Percentiles rank a stretch among this genome's conserved stretches.
Evolutionary conservation across 2,888 invertebrate genomes (phyloP).

Genomic region (Harmothoe impar): DNA sequence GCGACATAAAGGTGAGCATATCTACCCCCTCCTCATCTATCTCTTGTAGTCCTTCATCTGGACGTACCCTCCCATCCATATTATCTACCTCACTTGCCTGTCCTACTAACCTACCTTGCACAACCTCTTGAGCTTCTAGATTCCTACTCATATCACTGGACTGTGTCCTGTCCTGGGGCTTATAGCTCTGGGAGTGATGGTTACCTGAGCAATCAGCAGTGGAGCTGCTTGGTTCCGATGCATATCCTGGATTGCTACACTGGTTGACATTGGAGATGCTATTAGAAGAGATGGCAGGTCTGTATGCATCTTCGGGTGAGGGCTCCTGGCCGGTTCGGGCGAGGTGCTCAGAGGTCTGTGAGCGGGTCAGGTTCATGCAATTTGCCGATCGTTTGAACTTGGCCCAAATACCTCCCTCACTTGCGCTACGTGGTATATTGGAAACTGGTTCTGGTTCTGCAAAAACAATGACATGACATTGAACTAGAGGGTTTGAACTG

Average conservation of each 20-base stretch:
- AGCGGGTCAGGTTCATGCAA: constrained; percentile 59
- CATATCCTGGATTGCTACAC: neutral
- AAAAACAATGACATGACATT: neutral
- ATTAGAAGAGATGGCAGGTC: neutral
- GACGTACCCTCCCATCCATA: neutral
- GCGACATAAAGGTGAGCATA: constrained; percentile 47
- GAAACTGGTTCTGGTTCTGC: constrained; percentile 16
- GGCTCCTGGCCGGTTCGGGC: constrained; percentile 42
- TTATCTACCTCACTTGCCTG: neutral
- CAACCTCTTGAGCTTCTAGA: too few species aligned
- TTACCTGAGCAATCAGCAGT: neutral
- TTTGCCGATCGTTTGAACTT: constrained; percentile 58
- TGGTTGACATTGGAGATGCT: constrained; percentile 18
- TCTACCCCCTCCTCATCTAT: constrained; percentile 48
- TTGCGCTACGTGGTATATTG: constrained; percentile 56
- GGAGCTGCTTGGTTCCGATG: neutral
- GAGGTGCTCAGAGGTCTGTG: constrained; percentile 60
- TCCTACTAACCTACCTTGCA: neutral
- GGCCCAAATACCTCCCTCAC: constrained; percentile 62
- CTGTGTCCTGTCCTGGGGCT: neutral
- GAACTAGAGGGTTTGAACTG: too few species aligned
- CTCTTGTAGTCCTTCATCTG: neutral
- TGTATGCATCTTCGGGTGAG: constrained; percentile 36
- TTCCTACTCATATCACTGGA: too few species aligned
- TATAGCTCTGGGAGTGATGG: neutral